Base-by-base conservation (phyloP, 92 coral and sea anemone genomes). In the Ricordea florida region DNA sequence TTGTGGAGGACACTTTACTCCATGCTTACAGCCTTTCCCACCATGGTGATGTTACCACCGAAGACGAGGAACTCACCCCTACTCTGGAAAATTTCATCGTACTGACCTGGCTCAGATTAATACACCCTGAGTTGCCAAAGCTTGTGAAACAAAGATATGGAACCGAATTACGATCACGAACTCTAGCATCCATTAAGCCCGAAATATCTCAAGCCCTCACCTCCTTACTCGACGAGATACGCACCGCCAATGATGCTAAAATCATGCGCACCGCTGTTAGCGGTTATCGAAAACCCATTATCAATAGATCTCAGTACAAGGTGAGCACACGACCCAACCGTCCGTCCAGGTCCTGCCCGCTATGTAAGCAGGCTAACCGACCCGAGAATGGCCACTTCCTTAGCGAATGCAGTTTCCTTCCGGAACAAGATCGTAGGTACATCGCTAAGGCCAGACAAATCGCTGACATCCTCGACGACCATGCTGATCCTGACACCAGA, bases 401-500 rank as follows among this genome's bases (percentile, higher is more conserved):
- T 13, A 86, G 88, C 22, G 79, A 81, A 46, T 86, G 82, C 76
- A 70, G 60, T 17, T 87, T 67, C 55, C 81, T 87, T 23, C 92
- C 85, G 6, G 85, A 76, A 18, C 44, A 46, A n/a, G 89, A 87
- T 70, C 60, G 73, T 20, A 73, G 49, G 30, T 82, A 57, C 49
- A 87, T 87, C 42, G 75, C 76, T 21, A 86, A 74, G 50, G 84
- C 69, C 13, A 68, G 87, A 15, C 88, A 87, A 51, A 82, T 87
- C 57, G 67, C 64, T 5, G 76, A 29, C 61, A 81, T 83, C 82
- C 60, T 69, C 22, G 87, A 81, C 21, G 82, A 82, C 23, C 56
- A n/a, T n/a, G n/a, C n/a, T n/a, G n/a, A n/a, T n/a, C n/a, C n/a
- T n/a, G n/a, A n/a, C n/a, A n/a, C n/a, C n/a, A n/a, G n/a, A n/a